Evolutionary conservation across 2,797 vertebrate species (phyloP).

Genomic region (Tapera naevia): DNA sequence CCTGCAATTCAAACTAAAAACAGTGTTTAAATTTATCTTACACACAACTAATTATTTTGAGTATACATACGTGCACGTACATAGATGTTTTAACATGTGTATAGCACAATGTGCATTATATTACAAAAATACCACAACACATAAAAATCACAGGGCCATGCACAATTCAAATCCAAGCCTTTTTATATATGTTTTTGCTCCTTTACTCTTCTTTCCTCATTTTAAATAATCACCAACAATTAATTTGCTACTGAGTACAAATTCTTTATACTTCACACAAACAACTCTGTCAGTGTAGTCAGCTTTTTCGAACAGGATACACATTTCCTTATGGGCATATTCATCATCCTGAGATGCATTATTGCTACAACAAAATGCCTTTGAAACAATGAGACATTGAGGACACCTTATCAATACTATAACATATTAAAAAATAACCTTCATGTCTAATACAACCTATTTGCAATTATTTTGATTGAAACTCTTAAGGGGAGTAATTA

Average conservation of each 20-base stretch:
- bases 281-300: background rate
- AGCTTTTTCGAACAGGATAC: background rate
- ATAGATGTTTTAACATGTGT: background rate
- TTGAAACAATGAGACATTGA: background rate
- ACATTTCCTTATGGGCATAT: fast-evolving
- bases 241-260: background rate
- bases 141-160: background rate
- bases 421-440: constrained; percentile 22
- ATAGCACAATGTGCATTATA: fast-evolving
- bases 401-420: background rate
- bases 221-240: background rate
- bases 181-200: background rate
- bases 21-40: background rate
- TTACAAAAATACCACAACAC: background rate
- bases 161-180: background rate
- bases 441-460: background rate
- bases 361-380: background rate
- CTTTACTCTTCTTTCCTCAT: background rate
- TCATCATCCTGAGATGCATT: background rate
- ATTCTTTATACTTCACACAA: background rate
- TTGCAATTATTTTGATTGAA: constrained; percentile 34
- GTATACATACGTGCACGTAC: background rate
- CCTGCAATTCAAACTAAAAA: background rate
- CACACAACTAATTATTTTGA: background rate
- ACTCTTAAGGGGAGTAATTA: constrained; percentile 20